Percentiles rank a stretch among this genome's conserved stretches.
Conservation (phyloP, 2,888 invertebrate genomes). For the Sacculina carcini region DNA sequence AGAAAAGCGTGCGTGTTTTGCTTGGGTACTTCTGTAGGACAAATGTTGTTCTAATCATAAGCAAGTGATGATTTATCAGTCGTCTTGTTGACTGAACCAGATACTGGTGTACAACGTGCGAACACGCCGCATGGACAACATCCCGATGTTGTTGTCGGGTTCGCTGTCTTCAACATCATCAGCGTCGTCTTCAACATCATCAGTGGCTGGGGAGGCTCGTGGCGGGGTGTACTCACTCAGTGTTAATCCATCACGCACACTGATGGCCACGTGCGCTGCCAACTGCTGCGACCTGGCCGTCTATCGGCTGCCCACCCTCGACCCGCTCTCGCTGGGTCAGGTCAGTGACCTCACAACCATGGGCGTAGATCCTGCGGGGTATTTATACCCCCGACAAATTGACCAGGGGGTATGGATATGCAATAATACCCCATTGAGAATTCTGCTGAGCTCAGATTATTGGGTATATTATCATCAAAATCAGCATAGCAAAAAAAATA, state of each 20-base stretch:
- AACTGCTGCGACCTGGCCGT: conserved; percentile 81
- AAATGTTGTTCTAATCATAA: too few species aligned
- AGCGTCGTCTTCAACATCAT: too few species aligned
- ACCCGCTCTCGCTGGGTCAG: conserved; percentile 80
- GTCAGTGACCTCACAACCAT: conserved; percentile 16
- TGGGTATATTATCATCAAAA: too few species aligned
- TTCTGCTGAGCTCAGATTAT: too few species aligned
- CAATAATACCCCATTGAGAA: too few species aligned
- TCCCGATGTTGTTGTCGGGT: conserved; percentile 48
- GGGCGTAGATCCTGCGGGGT: neutral
- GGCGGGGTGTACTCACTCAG: conserved; percentile 82
- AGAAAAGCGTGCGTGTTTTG: too few species aligned
- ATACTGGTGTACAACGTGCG: conserved; percentile 75
- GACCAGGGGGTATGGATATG: too few species aligned
- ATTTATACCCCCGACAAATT: too few species aligned
- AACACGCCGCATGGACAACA: conserved; percentile 57
- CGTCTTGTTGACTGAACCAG: conserved; percentile 22
- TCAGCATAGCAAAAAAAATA: too few species aligned
- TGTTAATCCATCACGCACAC: conserved; percentile 63
- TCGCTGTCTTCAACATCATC: too few species aligned
- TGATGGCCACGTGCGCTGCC: conserved; percentile 70
- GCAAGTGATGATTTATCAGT: too few species aligned
- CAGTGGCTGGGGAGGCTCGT: conserved; percentile 27
- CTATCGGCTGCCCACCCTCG: conserved; percentile 67
- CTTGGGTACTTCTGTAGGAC: too few species aligned